Evolutionary conservation across 2,797 vertebrate genomes (phyloP), one percentile per base, ranked within the genome.

Genomic region (Sebastes steindachneri): DNA sequence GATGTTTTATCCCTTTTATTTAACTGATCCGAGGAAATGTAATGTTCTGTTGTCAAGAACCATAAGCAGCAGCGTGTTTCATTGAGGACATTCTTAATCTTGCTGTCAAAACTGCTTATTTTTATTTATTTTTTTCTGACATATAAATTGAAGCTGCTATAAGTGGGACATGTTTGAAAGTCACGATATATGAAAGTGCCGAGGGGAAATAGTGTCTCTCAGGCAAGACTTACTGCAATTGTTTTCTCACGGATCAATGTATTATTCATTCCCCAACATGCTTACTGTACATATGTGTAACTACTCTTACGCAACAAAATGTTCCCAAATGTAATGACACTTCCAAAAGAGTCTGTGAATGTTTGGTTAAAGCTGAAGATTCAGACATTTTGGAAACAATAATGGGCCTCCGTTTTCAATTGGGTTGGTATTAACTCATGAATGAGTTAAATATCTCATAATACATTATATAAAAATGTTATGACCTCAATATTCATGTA

Each of bases 101-200:
- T 12, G 64, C 77, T 68, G 60, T 88, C 88, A 86, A 64, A 83
- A 72, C 26, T 76, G 65, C 76, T 86, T 81, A 79, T 73, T 68
- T 29, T 57, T 64, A 2, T 25, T 65, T 26, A 3, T 41, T 62
- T 41, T 19, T 65, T 59, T 29, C 17, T 74, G 76, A 82, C 15
- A 70, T 7, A 31, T 69, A 91, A 93, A 93, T 92, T 86, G 72
- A 79, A 71, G 60, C 54, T 83, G 88, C 68, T 80, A 26, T 85
- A 90, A 94, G 70, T 77, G 82, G 86, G 86, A 78, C 87, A 86
- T 69, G 67, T 78, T 82, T 82, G 67, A 29, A 70, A 79, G 62
- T 82, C 58, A 31, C 23, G 12, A 25, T 77, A 64, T 85, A 64
- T 79, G 35, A 80, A 67, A 28, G 29, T 57, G 48, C 41, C 48